phyloP scores from a whole-genome alignment of 1,140 invertebrate genomes.

The Drosophila pachea region DNA sequence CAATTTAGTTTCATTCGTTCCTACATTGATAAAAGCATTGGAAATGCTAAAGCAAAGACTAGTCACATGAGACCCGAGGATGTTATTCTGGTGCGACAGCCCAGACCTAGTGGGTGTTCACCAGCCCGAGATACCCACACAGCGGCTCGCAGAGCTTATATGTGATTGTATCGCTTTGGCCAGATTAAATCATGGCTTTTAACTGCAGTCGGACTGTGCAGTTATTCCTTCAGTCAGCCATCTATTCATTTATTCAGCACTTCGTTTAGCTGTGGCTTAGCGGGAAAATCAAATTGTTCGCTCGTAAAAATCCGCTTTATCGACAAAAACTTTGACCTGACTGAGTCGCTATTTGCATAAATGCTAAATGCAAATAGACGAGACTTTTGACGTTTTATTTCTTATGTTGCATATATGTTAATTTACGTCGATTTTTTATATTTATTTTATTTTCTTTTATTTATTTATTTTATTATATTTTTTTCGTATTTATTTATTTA shows the following conservation, averaged over 20 bases:
- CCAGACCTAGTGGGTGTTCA: not conserved
- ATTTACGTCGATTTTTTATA: slow-evolving; percentile 24
- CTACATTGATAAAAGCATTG: too few species aligned
- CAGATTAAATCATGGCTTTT: slow-evolving; percentile 9
- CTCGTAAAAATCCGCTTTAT: slow-evolving; percentile 47
- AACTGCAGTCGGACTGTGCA: slow-evolving; percentile 17
- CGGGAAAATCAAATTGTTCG: slow-evolving; percentile 47
- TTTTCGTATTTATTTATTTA: slow-evolving; percentile 31
- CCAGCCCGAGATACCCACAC: not conserved
- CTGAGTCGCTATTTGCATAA: slow-evolving; percentile 52
- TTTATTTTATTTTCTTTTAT: slow-evolving; percentile 17
- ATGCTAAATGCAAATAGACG: slow-evolving; percentile 51
- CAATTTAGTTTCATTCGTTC: too few species aligned
- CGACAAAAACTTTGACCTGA: slow-evolving; percentile 39
- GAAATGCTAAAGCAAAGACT: too few species aligned
- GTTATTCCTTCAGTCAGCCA: slow-evolving; percentile 13
- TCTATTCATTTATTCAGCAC: slow-evolving; percentile 12
- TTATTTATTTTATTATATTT: slow-evolving; percentile 37
- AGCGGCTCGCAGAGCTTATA: not conserved
- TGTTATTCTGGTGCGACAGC: too few species aligned
- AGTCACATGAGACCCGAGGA: too few species aligned
- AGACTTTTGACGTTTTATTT: slow-evolving; percentile 22
- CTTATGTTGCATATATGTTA: slow-evolving; percentile 10
- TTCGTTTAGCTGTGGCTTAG: not conserved
- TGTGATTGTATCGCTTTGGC: slow-evolving; percentile 5